Evolutionary conservation across 2,113 vertebrate species (phyloP).

Genomic region (Prietella phreatophila): DNA sequence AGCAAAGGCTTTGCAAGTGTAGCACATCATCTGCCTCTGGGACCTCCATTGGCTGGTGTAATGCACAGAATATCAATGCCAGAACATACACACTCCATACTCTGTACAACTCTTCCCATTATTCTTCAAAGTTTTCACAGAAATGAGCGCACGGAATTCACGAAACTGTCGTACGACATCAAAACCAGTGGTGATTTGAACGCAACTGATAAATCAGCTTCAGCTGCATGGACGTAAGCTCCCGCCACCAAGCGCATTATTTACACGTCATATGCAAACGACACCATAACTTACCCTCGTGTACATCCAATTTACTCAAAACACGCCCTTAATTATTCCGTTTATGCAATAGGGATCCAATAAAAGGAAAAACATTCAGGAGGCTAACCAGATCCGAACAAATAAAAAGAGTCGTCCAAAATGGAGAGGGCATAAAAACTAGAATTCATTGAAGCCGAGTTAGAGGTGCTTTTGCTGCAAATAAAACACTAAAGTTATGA

Average conservation of each 20-base stretch:
- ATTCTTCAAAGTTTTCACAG: not conserved
- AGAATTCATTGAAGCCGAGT: too few species aligned
- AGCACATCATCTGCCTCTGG: slow-evolving; percentile 18
- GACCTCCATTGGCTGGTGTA: slow-evolving; percentile 24
- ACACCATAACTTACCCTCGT: not conserved
- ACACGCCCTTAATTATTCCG: too few species aligned
- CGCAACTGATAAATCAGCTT: not conserved
- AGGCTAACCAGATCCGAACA: too few species aligned
- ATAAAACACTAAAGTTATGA: too few species aligned
- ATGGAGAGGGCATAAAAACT: too few species aligned
- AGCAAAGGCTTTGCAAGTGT: slow-evolving; percentile 8
- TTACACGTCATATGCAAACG: not conserved
- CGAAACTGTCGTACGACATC: not conserved
- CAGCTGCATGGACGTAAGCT: not conserved
- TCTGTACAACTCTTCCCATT: not conserved
- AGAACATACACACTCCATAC: not conserved
- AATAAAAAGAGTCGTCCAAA: too few species aligned
- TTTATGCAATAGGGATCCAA: too few species aligned
- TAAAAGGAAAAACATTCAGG: too few species aligned
- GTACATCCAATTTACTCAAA: too few species aligned
- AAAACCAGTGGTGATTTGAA: not conserved
- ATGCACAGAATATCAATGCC: slow-evolving; percentile 38
- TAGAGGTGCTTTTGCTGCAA: too few species aligned
- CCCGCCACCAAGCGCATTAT: not conserved
- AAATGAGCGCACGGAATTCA: not conserved